phyloP scores from a whole-genome alignment of 2,113 vertebrate genomes.

The Haemorhous mexicanus region DNA sequence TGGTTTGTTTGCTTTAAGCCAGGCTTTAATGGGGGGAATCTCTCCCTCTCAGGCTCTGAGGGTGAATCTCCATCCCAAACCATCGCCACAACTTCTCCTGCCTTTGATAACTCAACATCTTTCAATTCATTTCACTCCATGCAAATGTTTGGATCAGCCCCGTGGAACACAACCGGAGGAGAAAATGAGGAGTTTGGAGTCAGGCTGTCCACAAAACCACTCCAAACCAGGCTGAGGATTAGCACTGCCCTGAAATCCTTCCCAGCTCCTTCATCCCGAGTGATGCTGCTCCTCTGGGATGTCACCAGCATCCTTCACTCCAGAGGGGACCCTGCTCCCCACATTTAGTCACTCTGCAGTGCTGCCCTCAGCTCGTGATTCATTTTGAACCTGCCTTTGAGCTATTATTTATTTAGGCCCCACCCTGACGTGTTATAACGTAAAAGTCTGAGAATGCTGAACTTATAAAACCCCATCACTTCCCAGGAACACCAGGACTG shows the following conservation, averaged over 20 bases:
- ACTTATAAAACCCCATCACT: background rate
- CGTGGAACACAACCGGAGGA: accelerated
- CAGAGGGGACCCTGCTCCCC: background rate
- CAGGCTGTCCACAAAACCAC: background rate
- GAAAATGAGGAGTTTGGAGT: background rate
- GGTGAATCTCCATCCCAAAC: background rate
- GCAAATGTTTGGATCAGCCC: background rate
- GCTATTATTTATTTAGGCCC: conserved; percentile 61
- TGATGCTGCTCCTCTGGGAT: background rate
- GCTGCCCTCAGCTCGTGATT: conserved; percentile 46
- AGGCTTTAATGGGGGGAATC: background rate
- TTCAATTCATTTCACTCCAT: background rate
- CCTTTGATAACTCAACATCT: background rate
- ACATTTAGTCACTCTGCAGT: conserved; percentile 20
- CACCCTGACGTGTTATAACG: conserved; percentile 37
- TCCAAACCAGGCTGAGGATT: background rate
- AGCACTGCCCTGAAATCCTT: background rate
- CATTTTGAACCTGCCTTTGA: conserved; percentile 50
- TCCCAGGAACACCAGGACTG: background rate
- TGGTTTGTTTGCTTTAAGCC: background rate
- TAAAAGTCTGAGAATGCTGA: conserved; percentile 56
- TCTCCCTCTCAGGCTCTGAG: background rate
- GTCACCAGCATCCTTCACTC: background rate
- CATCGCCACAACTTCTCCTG: background rate
- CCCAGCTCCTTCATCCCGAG: background rate